Base-by-base conservation (phyloP, 2,797 vertebrate species). In the Phylloscopus collybita region DNA sequence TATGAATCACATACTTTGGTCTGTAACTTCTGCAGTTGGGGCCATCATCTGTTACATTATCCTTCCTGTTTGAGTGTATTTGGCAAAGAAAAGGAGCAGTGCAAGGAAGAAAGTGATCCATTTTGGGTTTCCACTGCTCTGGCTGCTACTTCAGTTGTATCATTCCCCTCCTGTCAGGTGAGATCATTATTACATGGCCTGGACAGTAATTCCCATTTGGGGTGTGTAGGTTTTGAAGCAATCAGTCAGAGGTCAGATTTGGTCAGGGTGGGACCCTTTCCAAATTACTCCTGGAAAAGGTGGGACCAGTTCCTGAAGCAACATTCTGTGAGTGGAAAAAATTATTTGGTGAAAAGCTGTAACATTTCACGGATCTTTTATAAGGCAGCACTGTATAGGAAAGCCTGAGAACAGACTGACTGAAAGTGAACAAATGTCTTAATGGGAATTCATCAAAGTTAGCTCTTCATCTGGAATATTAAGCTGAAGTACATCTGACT, bases 231-330 rank as follows among this genome's bases (percentile, higher is more conserved):
- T 85, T 93, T 80, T 87, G 84, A 81, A 92, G 88, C 66, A 91
- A 92, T 94, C 84, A 72, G 12, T 93, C 66, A 90, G 93, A 97
- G 96, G 94, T 97, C 96, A 96, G 93, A 90, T 88, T 50, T 90
- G 86, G 89, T 93, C 92, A 92, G 92, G 80, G 71, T 86, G 88
- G 94, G 93, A 97, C 57, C 54, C 42, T 93, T 92, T 84, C 89
- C 91, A 93, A 83, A 95, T 95, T 92, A 91, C 51, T 95, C 87
- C 96, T 86, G 95, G 96, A 96, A 94, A 95, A 96, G 95, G 94
- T 96, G 97, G 95, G 96, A 97, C 88, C 92, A 92, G 93, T 97
- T 97, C 96, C 97, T 97, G 97, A 93, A 87, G 50, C 69, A 96
- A 76, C n/a, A 23, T 72, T 84, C 73, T 93, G 74, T 34, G 54